Base-by-base conservation (phyloP, 2,797 vertebrate genomes). In the Meda fulgida region DNA sequence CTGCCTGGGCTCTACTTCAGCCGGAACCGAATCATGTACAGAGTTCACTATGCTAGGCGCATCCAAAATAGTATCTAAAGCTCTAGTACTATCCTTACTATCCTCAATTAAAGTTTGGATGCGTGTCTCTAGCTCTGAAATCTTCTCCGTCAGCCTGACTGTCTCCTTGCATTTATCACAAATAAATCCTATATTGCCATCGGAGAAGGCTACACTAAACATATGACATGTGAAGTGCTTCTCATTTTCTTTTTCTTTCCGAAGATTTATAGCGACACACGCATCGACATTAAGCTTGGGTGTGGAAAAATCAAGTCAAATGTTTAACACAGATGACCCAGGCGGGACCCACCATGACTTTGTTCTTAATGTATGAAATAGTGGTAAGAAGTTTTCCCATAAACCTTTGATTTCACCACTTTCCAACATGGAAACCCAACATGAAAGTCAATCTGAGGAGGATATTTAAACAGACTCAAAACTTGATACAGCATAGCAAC, bases 381-480 rank as follows among this genome's bases (percentile, higher is more conserved):
- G 48, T 38, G 75, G n/a, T 51, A 58, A 86, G 84, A 83, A 16
- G 73, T 88, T 85, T n/a, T 89, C 79, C 86, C 87, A 84, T 83
- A 83, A 88, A 79, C 80, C 81, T 84, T 89, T 84, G 82, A 86
- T 86, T 84, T 38, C 63, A 79, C 69, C 73, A 86, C 71, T 70
- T 80, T 88, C 66, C 80, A 58, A 87, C 82, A 75, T 84, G 63
- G 69, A 81, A 91, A 89, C 81, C 80, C 69, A 85, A 80, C 85
- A 82, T 60, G 84, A 81, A 87, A 87, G 58, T 90, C 80, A 81
- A 89, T 91, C 90, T 90, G 76, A 89, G 89, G 86, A 87, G 85
- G 90, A 80, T 60, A 63, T 67, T 92, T 87, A 88, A 93, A 84
- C 82, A 70, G 89, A 84, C 40, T 51, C 67, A 73, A 58, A 80